These are phyloP conservation scores for Cryptoprocta ferox DNA, from an alignment of 2,797 vertebrate species.

Conservation along the genomic window DNA sequence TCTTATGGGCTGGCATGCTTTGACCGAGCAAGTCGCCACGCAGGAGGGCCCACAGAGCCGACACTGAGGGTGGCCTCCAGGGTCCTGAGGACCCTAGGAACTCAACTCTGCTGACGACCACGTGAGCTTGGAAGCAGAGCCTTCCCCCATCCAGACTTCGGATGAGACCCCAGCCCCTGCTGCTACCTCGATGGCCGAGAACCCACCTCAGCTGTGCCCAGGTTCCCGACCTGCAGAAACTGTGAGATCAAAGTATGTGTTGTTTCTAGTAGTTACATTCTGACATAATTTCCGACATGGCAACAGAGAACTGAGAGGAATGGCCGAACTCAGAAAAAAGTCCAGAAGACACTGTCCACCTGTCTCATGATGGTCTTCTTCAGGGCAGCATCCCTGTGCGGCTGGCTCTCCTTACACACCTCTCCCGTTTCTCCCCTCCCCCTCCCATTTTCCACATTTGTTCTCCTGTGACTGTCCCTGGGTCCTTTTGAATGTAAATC, in stretches of 20 bases:
- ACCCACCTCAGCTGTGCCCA: too few relatives aligned
- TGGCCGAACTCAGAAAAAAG: neutral
- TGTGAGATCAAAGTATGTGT: neutral
- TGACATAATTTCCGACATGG: neutral
- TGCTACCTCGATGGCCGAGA: fast-evolving
- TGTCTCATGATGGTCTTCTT: neutral
- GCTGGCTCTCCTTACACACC: neutral
- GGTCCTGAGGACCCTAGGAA: neutral
- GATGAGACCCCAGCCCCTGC: neutral
- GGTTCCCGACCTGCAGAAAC: neutral
- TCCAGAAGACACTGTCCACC: neutral
- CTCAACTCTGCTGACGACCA: neutral
- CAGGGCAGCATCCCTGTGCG: fast-evolving
- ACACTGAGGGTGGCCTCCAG: too few relatives aligned
- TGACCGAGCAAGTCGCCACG: neutral
- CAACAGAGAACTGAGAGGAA: neutral
- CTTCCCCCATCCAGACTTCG: neutral
- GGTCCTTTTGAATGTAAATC: neutral
- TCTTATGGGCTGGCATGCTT: neutral
- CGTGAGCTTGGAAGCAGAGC: neutral
- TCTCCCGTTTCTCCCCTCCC: neutral
- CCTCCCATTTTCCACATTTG: neutral
- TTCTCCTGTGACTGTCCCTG: neutral
- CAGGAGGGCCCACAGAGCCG: neutral
- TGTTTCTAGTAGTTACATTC: neutral